Percentiles rank a stretch among this genome's conserved stretches.
phyloP scores from a whole-genome alignment of 2,888 invertebrate genomes.

The Argyresthia goedartella region DNA sequence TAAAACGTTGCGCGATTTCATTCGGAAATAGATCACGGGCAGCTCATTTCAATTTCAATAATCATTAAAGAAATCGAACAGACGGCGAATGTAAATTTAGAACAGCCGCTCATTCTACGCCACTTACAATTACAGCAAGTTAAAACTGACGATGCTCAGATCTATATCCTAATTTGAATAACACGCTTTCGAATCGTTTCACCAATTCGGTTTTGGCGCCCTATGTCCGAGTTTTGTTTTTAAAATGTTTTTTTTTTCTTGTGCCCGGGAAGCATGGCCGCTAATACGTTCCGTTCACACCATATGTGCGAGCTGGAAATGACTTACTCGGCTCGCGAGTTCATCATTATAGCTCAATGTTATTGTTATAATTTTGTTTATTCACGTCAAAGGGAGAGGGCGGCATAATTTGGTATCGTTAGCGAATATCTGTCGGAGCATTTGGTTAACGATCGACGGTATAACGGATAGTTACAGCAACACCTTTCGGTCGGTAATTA shows the following conservation, averaged over 20 bases:
- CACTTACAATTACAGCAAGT: conserved; percentile 40
- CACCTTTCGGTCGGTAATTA: conserved; percentile 32
- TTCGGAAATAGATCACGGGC: conserved; percentile 48
- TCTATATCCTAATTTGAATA: conserved; percentile 39
- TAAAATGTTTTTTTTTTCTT: conserved; percentile 14
- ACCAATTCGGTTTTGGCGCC: background rate
- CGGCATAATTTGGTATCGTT: conserved; percentile 39
- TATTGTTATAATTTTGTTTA: conserved; percentile 52
- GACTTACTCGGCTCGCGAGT: conserved; percentile 23
- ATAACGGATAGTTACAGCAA: conserved; percentile 17
- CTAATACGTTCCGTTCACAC: conserved; percentile 48
- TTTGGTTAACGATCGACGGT: conserved; percentile 30
- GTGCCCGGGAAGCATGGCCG: conserved; percentile 37
- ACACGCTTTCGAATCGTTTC: conserved; percentile 16
- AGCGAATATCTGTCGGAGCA: conserved; percentile 34
- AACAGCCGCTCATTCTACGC: conserved; percentile 36
- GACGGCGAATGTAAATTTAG: conserved; percentile 36
- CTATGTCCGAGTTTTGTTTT: background rate
- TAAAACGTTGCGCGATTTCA: background rate
- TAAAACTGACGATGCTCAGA: conserved; percentile 29
- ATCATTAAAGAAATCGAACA: conserved; percentile 53
- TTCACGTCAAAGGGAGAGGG: conserved; percentile 20
- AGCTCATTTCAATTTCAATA: conserved; percentile 53
- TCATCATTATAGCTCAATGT: conserved; percentile 15
- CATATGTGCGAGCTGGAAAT: conserved; percentile 47